Evolutionary conservation across 2,113 vertebrate species (phyloP).

Genomic region (Trichechus manatus): DNA sequence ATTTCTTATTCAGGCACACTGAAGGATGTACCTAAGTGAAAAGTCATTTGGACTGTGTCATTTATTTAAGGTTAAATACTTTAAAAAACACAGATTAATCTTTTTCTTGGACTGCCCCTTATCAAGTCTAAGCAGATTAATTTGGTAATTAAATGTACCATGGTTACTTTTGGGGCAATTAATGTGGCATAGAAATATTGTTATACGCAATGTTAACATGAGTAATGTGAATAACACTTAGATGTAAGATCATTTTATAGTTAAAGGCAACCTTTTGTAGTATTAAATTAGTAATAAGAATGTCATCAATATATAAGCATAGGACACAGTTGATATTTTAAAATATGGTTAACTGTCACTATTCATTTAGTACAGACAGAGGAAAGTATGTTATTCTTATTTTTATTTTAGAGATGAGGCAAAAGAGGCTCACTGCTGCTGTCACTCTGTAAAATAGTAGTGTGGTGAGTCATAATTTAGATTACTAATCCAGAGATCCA

Average conservation of each 20-base stretch:
- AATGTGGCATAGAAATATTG: not conserved
- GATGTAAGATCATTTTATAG: conserved; percentile 45
- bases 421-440: not conserved
- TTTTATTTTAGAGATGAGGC: conserved; percentile 61
- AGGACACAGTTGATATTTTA: not conserved
- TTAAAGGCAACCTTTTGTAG: conserved; percentile 25
- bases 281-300: conserved; percentile 30
- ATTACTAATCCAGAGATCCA: conserved; percentile 2
- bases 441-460: conserved; percentile 1
- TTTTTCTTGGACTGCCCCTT: conserved; percentile 34
- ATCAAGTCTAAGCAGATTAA: conserved; percentile 44
- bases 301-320: conserved; percentile 23
- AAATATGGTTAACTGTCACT: conserved; percentile 35
- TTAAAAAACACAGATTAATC: not conserved
- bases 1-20: conserved; percentile 49
- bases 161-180: conserved; percentile 16
- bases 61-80: conserved; percentile 41
- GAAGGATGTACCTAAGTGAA: conserved; percentile 15
- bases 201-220: not conserved
- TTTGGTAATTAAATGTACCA: conserved; percentile 58
- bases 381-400: not conserved
- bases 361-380: conserved; percentile 47
- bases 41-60: conserved; percentile 36
- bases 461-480: conserved; percentile 59
- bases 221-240: conserved; percentile 9